Conservation (phyloP, 2,797 vertebrate genomes). For the Sylvia borin region DNA sequence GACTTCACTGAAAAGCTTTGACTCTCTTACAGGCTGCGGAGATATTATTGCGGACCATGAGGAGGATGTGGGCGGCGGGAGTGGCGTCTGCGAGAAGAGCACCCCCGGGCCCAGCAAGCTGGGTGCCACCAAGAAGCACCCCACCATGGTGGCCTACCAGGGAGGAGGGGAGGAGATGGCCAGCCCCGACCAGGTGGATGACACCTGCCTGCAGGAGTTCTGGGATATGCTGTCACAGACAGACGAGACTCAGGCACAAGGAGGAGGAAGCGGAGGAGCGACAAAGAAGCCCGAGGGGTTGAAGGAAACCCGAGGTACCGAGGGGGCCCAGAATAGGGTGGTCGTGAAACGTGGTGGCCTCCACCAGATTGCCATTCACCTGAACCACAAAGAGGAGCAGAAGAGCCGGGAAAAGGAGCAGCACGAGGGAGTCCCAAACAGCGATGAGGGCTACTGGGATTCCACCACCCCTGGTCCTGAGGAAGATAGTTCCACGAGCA, state of each 20-base stretch:
- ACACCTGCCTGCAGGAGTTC: constrained; percentile 92
- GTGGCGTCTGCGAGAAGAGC: constrained; percentile 76
- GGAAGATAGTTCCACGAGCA: constrained; percentile 79
- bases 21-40: constrained; percentile 98
- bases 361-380: constrained; percentile 85
- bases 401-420: constrained; percentile 81
- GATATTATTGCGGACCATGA: constrained; percentile 98
- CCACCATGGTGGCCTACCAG: constrained; percentile 92
- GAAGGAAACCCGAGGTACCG: constrained; percentile 45
- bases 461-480: constrained; percentile 90
- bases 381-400: constrained; percentile 77
- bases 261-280: constrained; percentile 28
- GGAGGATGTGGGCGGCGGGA: constrained; percentile 87
- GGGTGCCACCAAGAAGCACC: constrained; percentile 79
- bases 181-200: constrained; percentile 93
- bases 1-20: constrained; percentile 99
- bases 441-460: constrained; percentile 96
- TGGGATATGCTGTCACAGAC: constrained; percentile 94
- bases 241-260: constrained; percentile 64
- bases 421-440: constrained; percentile 81
- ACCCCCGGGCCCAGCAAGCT: constrained; percentile 81
- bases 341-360: constrained; percentile 83
- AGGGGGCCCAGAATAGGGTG: constrained; percentile 70
- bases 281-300: constrained; percentile 47
- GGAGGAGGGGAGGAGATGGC: constrained; percentile 99